Evolutionary conservation across 1,140 invertebrate species (phyloP).

Genomic region (Aphidius ervi): DNA sequence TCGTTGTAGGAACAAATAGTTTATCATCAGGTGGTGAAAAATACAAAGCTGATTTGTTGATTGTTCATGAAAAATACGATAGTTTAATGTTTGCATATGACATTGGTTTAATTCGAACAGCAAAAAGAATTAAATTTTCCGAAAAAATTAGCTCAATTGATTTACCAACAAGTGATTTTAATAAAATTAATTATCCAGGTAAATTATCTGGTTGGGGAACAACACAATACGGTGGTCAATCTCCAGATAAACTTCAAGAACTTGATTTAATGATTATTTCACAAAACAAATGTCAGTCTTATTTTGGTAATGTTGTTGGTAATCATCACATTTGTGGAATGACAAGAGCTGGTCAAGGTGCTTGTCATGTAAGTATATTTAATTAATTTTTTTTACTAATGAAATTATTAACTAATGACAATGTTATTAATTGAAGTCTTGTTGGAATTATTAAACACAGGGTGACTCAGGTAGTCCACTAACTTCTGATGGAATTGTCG

Average conservation of each 20-base stretch:
- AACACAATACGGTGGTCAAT: constrained; percentile 17
- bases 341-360: constrained; percentile 57
- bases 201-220: constrained; percentile 53
- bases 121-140: constrained; percentile 31
- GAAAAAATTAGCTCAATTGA: constrained; percentile 35
- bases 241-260: constrained; percentile 29
- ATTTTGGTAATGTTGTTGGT: constrained; percentile 26
- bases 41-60: constrained; percentile 34
- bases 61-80: constrained; percentile 42
- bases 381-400: background rate
- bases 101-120: constrained; percentile 49
- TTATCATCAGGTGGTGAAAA: constrained; percentile 25
- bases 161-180: constrained; percentile 27
- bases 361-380: constrained; percentile 54
- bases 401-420: background rate
- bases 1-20: constrained; percentile 30
- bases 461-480: constrained; percentile 56
- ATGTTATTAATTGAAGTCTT: background rate
- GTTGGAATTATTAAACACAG: constrained; percentile 27
- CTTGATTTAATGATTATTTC: constrained; percentile 26
- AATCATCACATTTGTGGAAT: constrained; percentile 58
- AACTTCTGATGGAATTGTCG: constrained; percentile 37
- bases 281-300: constrained; percentile 18
- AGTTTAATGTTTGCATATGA: constrained; percentile 41
- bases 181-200: constrained; percentile 22